Conservation (phyloP, 2,113 vertebrate species). For the Sclerurus mexicanus region DNA sequence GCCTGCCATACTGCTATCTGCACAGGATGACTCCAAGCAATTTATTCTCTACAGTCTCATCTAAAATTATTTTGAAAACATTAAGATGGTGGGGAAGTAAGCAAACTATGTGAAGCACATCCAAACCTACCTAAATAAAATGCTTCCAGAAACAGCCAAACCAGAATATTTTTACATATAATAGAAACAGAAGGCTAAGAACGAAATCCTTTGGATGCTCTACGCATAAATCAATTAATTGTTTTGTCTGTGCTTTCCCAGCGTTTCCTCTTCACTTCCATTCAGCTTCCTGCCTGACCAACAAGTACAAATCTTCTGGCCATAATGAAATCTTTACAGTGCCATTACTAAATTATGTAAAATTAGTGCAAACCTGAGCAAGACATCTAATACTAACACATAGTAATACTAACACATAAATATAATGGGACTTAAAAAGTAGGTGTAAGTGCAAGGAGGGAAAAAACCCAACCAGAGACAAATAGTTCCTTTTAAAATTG, state of each 20-base stretch:
- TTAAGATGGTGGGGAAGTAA: not conserved
- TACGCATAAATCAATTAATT: not conserved
- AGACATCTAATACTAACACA: not conserved
- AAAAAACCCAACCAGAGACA: accelerated
- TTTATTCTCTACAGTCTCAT: not conserved
- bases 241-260: not conserved
- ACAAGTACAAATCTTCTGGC: not conserved
- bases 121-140: not conserved
- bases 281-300: not conserved
- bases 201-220: not conserved
- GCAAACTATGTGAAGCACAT: not conserved
- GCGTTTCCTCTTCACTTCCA: not conserved
- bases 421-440: not conserved
- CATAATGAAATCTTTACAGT: not conserved
- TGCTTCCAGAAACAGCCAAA: not conserved
- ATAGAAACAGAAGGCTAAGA: not conserved
- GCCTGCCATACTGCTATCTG: not conserved
- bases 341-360: not conserved
- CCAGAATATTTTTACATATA: not conserved
- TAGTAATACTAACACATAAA: not conserved
- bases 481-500: not conserved
- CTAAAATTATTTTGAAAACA: not conserved
- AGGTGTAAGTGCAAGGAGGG: not conserved
- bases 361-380: not conserved
- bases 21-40: not conserved